phyloP scores from a whole-genome alignment of 2,888 invertebrate genomes.

The Alentia gelatinosa region DNA sequence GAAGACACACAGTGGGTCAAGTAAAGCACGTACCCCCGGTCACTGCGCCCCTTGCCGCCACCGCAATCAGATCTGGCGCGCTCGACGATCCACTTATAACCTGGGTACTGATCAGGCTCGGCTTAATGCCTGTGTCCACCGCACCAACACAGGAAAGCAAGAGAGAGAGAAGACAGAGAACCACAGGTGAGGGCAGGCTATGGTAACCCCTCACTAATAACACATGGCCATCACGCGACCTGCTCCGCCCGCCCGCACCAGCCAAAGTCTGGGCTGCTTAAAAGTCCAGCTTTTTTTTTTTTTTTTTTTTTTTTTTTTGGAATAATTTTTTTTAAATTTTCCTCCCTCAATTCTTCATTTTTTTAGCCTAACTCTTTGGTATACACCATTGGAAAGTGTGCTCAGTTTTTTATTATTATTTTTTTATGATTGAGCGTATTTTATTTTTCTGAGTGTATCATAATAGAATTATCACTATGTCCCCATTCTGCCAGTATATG shows the following conservation, averaged over 20 bases:
- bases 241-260: neutral
- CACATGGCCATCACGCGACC: neutral
- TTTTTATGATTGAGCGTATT: no score
- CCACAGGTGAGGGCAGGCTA: neutral
- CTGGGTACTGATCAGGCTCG: constrained; percentile 73
- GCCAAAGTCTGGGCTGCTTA: no score
- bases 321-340: no score
- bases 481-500: no score
- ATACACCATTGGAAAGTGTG: no score
- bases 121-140: constrained; percentile 59
- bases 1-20: constrained; percentile 21
- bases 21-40: constrained; percentile 56
- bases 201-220: neutral
- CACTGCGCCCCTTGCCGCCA: constrained; percentile 5
- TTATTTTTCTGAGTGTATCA: no score
- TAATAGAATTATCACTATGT: no score
- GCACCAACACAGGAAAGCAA: constrained; percentile 53
- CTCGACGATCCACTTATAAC: constrained; percentile 79
- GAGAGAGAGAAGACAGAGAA: constrained; percentile 8
- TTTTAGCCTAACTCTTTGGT: no score
- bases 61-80: constrained; percentile 76
- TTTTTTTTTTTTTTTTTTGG: no score
- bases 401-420: no score
- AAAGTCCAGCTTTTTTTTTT: no score
- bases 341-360: no score